phyloP scores from a whole-genome alignment of 2,888 invertebrate species.

The Idaea straminata region DNA sequence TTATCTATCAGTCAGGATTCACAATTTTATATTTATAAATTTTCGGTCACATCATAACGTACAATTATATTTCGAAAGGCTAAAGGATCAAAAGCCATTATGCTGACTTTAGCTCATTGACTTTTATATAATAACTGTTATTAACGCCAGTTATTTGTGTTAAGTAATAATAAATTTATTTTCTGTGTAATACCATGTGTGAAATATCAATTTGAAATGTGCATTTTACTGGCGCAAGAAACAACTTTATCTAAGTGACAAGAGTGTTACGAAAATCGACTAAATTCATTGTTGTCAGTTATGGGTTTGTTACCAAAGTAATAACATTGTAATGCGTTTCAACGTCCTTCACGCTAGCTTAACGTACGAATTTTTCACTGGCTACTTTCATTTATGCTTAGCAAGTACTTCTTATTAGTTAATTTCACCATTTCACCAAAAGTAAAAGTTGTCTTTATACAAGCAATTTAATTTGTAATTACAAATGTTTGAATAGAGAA shows the following conservation, averaged over 20 bases:
- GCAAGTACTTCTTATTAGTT: conserved; percentile 5
- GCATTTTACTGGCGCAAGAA: neutral
- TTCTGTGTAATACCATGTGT: neutral
- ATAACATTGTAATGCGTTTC: neutral
- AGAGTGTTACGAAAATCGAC: neutral
- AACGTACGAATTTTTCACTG: neutral
- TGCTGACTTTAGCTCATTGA: neutral
- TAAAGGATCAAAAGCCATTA: neutral
- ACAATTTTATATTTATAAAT: too few relatives aligned
- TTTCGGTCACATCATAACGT: too few relatives aligned
- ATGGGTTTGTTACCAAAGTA: neutral
- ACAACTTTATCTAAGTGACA: neutral
- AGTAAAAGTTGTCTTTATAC: neutral
- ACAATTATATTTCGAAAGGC: neutral
- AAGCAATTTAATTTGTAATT: conserved; percentile 5
- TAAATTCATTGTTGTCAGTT: neutral
- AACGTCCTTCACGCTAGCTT: neutral
- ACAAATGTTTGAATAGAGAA: neutral
- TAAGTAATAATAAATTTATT: neutral
- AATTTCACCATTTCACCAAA: neutral
- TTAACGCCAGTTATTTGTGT: neutral
- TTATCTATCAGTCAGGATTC: too few relatives aligned
- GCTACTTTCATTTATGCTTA: conserved; percentile 5
- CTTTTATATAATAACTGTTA: neutral
- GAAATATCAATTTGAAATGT: conserved; percentile 1